phyloP scores from a whole-genome alignment of 2,888 invertebrate species.

The Azorinus chamasolen region DNA sequence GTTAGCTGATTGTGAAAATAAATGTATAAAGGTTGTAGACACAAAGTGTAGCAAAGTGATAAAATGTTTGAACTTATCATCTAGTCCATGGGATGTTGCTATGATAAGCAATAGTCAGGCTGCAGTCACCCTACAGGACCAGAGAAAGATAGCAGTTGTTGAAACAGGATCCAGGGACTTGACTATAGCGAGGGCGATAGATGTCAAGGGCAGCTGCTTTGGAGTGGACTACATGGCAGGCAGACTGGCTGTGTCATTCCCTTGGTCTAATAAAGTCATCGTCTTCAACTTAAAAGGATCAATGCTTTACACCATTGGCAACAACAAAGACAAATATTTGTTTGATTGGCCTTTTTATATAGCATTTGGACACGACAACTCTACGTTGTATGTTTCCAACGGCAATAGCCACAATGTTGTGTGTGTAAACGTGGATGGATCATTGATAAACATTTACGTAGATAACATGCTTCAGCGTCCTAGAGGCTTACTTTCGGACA shows the following conservation, averaged over 20 bases:
- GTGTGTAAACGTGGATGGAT: not conserved
- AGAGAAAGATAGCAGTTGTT: no score
- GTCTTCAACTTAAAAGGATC: not conserved
- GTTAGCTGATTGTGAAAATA: not conserved
- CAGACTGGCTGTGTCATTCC: not conserved
- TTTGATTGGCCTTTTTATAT: not conserved
- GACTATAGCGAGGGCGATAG: no score
- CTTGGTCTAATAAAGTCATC: not conserved
- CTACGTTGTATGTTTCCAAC: not conserved
- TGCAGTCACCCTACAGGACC: no score
- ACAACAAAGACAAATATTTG: not conserved
- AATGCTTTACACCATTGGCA: not conserved
- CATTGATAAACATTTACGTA: not conserved
- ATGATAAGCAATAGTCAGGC: no score
- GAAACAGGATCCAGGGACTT: no score
- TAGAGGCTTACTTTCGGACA: not conserved
- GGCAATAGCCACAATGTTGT: not conserved
- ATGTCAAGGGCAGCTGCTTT: not conserved
- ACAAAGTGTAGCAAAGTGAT: not conserved
- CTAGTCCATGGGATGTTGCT: slow-evolving; percentile 1
- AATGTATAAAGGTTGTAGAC: not conserved
- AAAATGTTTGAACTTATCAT: not conserved
- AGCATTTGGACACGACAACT: not conserved
- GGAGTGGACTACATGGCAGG: not conserved
- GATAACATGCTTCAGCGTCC: not conserved